Base-by-base conservation (phyloP, 2,888 invertebrate genomes). In the Drosophila trichaetosa region DNA sequence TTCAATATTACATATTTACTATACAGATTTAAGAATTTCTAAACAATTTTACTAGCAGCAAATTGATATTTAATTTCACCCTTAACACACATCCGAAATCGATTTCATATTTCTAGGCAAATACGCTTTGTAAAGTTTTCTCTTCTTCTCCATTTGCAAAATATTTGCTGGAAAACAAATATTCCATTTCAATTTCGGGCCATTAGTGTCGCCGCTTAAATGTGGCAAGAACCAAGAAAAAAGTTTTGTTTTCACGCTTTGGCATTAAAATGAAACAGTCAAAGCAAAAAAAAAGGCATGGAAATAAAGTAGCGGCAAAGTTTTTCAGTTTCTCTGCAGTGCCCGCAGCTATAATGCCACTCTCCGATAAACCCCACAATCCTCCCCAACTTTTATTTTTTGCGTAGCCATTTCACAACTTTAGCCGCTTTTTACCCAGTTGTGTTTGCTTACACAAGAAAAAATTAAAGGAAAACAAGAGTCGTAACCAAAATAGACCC, bases 161-260 rank as follows among this genome's bases (percentile, higher is more conserved):
- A 78, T 82, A 87, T 88, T 85, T 85, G 73, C 83, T 78, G 63
- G 80, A 82, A 78, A 70, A 75, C 62, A 69, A 82, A 87, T 76
- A 87, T 81, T 72, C 82, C 81, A 90, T 87, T 87, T 89, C 85
- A 76, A 89, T 87, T 90, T 83, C 63, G 64, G 74, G 81, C 87
- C 87, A 88, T 88, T 88, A 90, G 87, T 84, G 85, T 81, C 87
- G 79, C 71, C 73, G 83, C 70, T 84, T 82, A 80, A 88, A 85
- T 83, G 73, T 63, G 66, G 67, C 69, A 54, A 67, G 52, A 57
- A 52, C 36, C 38, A 60, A 63, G 56, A n/a, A 75, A 77, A 89
- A 87, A 82, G 73, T 78, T 89, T 89, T 87, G 82, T 90, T 87
- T 83, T 77, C 86, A 82, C 76, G 88, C 79, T 72, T 73, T 76